Percentiles rank a stretch among this genome's conserved stretches.
phyloP scores from a whole-genome alignment of 2,797 vertebrate genomes.

The Syngnathus acus region DNA sequence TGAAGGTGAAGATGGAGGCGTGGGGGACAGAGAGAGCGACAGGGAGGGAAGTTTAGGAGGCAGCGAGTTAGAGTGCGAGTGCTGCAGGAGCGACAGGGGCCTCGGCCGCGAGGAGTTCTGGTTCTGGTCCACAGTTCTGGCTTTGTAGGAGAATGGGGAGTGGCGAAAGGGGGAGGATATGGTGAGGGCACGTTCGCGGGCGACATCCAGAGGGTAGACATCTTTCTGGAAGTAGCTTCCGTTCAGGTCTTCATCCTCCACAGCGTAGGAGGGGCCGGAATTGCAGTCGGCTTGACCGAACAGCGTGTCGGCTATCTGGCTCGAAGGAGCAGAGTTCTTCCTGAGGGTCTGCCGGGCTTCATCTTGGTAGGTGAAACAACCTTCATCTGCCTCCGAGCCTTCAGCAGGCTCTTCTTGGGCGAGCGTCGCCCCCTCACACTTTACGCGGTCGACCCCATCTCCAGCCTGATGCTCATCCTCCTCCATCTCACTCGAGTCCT shows the following conservation, averaged over 20 bases:
- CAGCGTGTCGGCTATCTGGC: constrained; percentile 63
- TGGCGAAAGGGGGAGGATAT: constrained; percentile 76
- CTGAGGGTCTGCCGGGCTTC: constrained; percentile 34
- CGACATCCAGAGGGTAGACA: constrained; percentile 52
- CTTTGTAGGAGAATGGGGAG: constrained; percentile 67
- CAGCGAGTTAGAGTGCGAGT: constrained; percentile 72
- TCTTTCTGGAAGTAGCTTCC: constrained; percentile 66
- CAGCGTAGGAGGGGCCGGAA: constrained; percentile 38
- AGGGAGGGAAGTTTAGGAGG: constrained; percentile 71
- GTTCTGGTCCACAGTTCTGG: constrained; percentile 70
- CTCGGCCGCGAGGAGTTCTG: constrained; percentile 67
- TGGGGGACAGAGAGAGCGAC: constrained; percentile 70
- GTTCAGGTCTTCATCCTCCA: constrained; percentile 65
- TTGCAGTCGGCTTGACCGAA: constrained; percentile 54
- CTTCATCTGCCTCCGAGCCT: constrained; percentile 44
- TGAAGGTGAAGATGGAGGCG: constrained; percentile 70
- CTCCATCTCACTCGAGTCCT: constrained; percentile 34
- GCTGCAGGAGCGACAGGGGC: constrained; percentile 72
- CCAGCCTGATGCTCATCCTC: constrained; percentile 20
- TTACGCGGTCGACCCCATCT: not conserved
- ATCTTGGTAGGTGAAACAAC: constrained; percentile 32
- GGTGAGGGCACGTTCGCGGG: constrained; percentile 70
- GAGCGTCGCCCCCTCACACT: constrained; percentile 30
- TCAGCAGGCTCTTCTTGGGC: constrained; percentile 46
- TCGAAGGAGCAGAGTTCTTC: constrained; percentile 73